A percentile compares a stretch with the other conserved stretches of the same genome.
phyloP scores from a whole-genome alignment of 2,113 vertebrate species.

The Psettodes erumei region DNA sequence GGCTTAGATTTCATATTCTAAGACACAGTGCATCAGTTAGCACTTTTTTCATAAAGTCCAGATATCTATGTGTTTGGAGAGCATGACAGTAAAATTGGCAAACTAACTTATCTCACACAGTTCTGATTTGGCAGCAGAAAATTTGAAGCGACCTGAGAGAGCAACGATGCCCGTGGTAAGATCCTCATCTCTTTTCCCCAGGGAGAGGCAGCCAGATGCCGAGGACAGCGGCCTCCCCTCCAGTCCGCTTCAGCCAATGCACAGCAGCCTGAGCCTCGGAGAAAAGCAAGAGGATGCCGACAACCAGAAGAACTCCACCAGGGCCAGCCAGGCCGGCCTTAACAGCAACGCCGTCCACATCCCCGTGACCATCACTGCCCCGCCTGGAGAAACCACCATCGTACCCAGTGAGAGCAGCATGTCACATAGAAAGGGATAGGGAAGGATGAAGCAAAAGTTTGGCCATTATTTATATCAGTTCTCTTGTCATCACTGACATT shows the following conservation, averaged over 20 bases:
- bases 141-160: slow-evolving; percentile 8
- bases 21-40: neutral
- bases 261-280: slow-evolving; percentile 67
- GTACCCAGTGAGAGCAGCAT: slow-evolving; percentile 69
- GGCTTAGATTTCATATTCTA: neutral
- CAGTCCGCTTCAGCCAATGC: slow-evolving; percentile 76
- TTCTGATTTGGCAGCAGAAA: slow-evolving; percentile 6
- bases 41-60: neutral
- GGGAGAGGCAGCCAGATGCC: slow-evolving; percentile 84
- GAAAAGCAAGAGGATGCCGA: slow-evolving; percentile 94
- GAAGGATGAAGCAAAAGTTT: neutral
- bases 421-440: neutral
- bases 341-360: slow-evolving; percentile 85
- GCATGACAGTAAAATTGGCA: neutral
- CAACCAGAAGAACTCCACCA: slow-evolving; percentile 93
- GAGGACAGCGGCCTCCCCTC: slow-evolving; percentile 76
- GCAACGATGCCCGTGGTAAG: slow-evolving; percentile 7
- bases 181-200: slow-evolving; percentile 54
- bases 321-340: slow-evolving; percentile 86
- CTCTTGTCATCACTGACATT: slow-evolving; percentile 3
- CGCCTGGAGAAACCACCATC: slow-evolving; percentile 74
- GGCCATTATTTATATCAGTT: neutral
- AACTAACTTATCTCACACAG: neutral
- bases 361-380: slow-evolving; percentile 87
- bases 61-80: neutral